Conservation (phyloP, 2,888 invertebrate species). For the Pogonocherus hispidulus region DNA sequence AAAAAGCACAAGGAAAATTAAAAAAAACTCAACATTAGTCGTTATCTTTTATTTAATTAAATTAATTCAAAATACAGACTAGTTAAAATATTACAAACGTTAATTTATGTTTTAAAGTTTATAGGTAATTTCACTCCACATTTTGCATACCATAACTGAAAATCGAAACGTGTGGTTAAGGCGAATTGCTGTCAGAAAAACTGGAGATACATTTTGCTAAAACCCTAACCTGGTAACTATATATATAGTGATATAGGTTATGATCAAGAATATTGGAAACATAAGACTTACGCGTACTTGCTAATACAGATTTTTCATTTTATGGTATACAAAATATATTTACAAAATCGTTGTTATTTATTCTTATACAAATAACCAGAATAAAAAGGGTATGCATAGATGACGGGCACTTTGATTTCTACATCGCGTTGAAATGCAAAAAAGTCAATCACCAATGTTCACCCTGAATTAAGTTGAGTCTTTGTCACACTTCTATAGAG, state of each 20-base stretch:
- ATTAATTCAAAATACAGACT: constrained; percentile 29
- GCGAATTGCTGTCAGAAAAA: background rate
- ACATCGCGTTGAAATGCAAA: too few relatives aligned
- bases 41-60: constrained; percentile 28
- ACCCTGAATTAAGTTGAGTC: background rate
- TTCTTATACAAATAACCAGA: background rate
- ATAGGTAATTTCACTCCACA: constrained; percentile 15
- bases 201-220: background rate
- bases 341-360: background rate
- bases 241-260: background rate
- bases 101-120: constrained; percentile 15
- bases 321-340: constrained; percentile 22
- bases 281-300: background rate
- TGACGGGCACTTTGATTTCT: too few relatives aligned
- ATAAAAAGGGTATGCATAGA: too few relatives aligned
- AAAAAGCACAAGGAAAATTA: too few relatives aligned
- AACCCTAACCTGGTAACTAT: background rate
- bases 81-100: constrained; percentile 31
- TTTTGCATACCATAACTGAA: constrained; percentile 20
- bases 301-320: background rate
- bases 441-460: background rate
- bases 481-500: background rate
- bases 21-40: too few relatives aligned
- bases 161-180: background rate
- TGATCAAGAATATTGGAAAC: background rate